A percentile compares a stretch with the other conserved stretches of the same genome.
Conservation (phyloP, 1,140 invertebrate species). For the Sinella curviseta region DNA sequence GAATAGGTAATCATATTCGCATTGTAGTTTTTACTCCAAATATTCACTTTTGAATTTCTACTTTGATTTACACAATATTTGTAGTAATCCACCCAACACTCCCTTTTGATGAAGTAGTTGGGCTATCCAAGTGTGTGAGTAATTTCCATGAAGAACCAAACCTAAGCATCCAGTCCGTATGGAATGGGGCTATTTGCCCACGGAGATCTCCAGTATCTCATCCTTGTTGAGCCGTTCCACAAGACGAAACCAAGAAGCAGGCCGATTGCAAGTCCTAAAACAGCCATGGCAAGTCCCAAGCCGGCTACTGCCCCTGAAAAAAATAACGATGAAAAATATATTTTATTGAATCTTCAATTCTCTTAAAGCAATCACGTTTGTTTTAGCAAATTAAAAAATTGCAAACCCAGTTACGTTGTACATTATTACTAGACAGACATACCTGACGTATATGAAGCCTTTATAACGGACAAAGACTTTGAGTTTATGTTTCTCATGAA, state of each 20-base stretch:
- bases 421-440: too few species aligned
- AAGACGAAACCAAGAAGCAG: slow-evolving; percentile 55
- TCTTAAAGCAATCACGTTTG: not conserved
- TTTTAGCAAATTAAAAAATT: not conserved
- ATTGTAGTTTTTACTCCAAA: too few species aligned
- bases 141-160: too few species aligned
- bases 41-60: too few species aligned
- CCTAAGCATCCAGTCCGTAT: slow-evolving; percentile 47
- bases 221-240: slow-evolving; percentile 53
- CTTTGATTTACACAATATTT: too few species aligned
- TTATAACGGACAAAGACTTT: slow-evolving; percentile 47
- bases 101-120: too few species aligned
- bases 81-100: too few species aligned
- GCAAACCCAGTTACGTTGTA: too few species aligned
- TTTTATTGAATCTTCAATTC: not conserved
- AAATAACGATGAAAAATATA: slow-evolving; percentile 19
- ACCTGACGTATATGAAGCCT: slow-evolving; percentile 50
- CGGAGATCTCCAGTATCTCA: slow-evolving; percentile 48
- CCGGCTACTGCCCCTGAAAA: slow-evolving; percentile 54
- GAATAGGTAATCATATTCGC: too few species aligned
- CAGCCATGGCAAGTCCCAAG: slow-evolving; percentile 55
- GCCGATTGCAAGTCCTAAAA: slow-evolving; percentile 54
- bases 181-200: slow-evolving; percentile 44
- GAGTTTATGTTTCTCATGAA: slow-evolving; percentile 47
- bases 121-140: too few species aligned